Evolutionary conservation across 2,797 vertebrate species (phyloP).

Genomic region (Pelobates cultripes): DNA sequence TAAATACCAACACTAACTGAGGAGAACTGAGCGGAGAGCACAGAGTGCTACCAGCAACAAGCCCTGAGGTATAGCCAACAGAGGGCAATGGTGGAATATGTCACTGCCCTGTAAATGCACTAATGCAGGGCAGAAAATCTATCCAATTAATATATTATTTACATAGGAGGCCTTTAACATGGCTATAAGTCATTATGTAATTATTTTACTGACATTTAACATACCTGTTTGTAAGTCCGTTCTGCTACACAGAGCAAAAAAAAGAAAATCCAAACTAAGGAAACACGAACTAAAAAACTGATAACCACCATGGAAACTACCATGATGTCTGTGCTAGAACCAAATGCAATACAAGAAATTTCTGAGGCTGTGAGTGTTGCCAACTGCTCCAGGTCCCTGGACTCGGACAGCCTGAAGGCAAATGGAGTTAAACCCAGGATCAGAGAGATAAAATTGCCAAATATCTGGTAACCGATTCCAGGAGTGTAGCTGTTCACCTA

Average conservation of each 20-base stretch:
- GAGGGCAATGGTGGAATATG: no score
- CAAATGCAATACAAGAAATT: conserved; percentile 84
- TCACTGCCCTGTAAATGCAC: no score
- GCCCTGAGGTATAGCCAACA: no score
- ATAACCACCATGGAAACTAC: conserved; percentile 89
- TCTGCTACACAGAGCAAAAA: conserved; percentile 97
- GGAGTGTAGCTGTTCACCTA: conserved; percentile 93
- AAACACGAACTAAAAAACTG: conserved; percentile 91
- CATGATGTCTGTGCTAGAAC: conserved; percentile 78
- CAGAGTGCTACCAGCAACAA: no score
- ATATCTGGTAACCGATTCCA: conserved; percentile 95
- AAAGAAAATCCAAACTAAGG: conserved; percentile 98
- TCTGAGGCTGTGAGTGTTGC: conserved; percentile 83
- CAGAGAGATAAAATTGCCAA: conserved; percentile 88
- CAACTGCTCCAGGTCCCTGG: conserved; percentile 87
- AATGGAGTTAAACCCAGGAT: conserved; percentile 92
- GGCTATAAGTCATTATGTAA: conserved; percentile 7
- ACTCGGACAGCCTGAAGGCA: conserved; percentile 87
- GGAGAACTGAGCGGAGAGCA: no score
- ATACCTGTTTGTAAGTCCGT: conserved; percentile 96
- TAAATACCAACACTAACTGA: no score
- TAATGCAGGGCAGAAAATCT: no score
- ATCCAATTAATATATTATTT: no score
- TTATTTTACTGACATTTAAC: conserved; percentile 35
- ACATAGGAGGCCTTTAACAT: conserved; percentile 5